Evolutionary conservation across 64 coral and sea anemone species (phyloP), one percentile per base, ranked within the genome.

Genomic region (Pocillopora damicornis): DNA sequence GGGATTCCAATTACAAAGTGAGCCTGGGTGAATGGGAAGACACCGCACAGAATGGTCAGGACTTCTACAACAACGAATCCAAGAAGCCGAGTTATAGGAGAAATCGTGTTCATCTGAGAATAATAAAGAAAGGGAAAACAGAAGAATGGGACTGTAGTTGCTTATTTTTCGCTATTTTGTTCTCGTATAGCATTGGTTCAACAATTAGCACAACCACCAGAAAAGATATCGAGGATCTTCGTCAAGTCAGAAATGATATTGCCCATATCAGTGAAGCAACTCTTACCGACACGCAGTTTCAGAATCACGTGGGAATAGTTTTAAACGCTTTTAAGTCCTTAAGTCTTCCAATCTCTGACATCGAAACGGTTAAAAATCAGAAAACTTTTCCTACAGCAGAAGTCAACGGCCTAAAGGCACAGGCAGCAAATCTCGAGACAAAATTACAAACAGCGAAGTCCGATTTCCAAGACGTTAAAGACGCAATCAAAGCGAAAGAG

Each of bases 61-160:
- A 83, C 25, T 90, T 90, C n/a, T 76, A 58, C 42, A 83, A 83
- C 30, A 61, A 37, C 0, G 89, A 90, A 36, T 51, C 69, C 38
- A 0, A 15, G 67, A 63, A n/a, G 30, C 30, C 30, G 63, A 74
- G 38, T 72, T 57, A 56, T 17, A 15, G 23, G 11, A 64, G 34
- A 12, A 83, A 76, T 15, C 60, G 59, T 0, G 1, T 11, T 14
- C 7, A 8, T 22, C 89, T 76, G 5, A 25, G 2, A 1, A 75
- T 12, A 76, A 61, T 83, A 38, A 59, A 45, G 20, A 76, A 20
- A 51, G 89, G 89, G 14, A 66, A 90, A 15, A 37, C 57, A 22
- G 58, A 14, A 51, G 59, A 90, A 12, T 90, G 89, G 72, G 89
- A 90, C 35, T 85, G 89, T 60, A 64, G 79, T 60, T 75, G 58